A percentile compares a stretch with the other conserved stretches of the same genome.
Conservation (phyloP, 2,113 vertebrate genomes). For the Thamnophis sirtalis region DNA sequence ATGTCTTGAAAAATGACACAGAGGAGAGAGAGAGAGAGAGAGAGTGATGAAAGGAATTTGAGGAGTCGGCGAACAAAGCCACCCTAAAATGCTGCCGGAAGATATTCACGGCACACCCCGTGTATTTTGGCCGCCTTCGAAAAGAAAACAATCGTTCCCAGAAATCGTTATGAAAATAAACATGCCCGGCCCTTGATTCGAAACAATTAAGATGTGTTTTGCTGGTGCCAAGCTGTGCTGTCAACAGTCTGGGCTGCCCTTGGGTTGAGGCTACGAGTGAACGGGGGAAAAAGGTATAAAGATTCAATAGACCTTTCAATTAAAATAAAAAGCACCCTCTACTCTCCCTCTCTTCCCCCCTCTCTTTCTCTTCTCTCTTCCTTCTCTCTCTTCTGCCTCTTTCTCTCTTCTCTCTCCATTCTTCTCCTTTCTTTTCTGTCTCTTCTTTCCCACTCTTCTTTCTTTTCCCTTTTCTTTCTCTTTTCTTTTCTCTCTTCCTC, state of each 20-base stretch:
- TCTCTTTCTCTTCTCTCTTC: too few relatives aligned
- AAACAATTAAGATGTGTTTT: not conserved
- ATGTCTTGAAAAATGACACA: accelerated
- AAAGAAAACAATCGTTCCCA: not conserved
- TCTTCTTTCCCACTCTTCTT: too few relatives aligned
- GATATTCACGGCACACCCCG: not conserved
- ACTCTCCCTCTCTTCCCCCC: too few relatives aligned
- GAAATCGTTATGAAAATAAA: not conserved
- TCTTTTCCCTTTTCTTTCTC: too few relatives aligned
- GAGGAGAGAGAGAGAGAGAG: not conserved
- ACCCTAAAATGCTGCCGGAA: not conserved
- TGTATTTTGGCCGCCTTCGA: not conserved
- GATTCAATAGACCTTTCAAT: not conserved
- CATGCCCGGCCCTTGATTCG: not conserved
- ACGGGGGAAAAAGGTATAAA: not conserved
- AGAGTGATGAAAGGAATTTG: not conserved
- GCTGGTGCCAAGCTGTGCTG: not conserved
- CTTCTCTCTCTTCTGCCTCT: too few relatives aligned
- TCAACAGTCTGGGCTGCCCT: not conserved
- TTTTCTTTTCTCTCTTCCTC: too few relatives aligned
- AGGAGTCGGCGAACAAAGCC: not conserved
- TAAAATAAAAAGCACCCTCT: not conserved
- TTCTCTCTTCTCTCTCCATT: too few relatives aligned
- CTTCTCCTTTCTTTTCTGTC: too few relatives aligned
- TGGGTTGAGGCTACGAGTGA: not conserved